A percentile compares a stretch with the other conserved stretches of the same genome.
Conservation (phyloP, 2,113 vertebrate genomes). For the Anarrhichthys ocellatus region DNA sequence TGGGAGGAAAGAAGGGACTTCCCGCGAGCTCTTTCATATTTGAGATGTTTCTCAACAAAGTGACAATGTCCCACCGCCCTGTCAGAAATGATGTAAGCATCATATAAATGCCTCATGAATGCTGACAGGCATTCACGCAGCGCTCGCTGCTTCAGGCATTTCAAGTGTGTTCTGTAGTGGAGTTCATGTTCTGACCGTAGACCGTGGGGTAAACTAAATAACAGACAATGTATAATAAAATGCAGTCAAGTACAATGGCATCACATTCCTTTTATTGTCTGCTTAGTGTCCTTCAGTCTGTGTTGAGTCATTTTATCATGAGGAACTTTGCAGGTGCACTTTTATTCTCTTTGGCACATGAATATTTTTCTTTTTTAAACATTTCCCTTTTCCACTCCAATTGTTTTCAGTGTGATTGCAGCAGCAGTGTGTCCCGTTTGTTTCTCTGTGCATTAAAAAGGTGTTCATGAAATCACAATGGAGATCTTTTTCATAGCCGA, state of each 20-base stretch:
- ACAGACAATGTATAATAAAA: background rate
- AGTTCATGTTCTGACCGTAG: conserved; percentile 33
- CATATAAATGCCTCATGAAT: conserved; percentile 48
- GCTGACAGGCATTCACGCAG: conserved; percentile 57
- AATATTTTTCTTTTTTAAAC: background rate
- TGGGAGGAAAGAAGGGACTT: background rate
- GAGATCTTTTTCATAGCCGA: background rate
- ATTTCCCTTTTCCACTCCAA: background rate
- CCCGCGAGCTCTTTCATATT: conserved; percentile 41
- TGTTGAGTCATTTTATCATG: background rate
- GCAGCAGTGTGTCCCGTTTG: background rate
- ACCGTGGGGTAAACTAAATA: background rate
- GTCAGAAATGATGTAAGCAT: conserved; percentile 63
- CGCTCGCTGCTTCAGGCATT: conserved; percentile 37
- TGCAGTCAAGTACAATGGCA: background rate
- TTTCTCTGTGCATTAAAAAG: background rate
- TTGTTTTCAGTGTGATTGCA: background rate
- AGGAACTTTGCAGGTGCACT: background rate
- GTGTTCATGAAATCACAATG: background rate
- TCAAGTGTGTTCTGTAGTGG: conserved; percentile 22
- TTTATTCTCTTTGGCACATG: background rate
- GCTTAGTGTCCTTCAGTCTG: background rate
- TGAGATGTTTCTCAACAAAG: conserved; percentile 46
- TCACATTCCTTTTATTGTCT: background rate
- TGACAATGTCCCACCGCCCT: conserved; percentile 44